These are phyloP conservation scores for Stigmatopora argus DNA, from an alignment of 2,113 vertebrate genomes.

Conservation along the genomic window DNA sequence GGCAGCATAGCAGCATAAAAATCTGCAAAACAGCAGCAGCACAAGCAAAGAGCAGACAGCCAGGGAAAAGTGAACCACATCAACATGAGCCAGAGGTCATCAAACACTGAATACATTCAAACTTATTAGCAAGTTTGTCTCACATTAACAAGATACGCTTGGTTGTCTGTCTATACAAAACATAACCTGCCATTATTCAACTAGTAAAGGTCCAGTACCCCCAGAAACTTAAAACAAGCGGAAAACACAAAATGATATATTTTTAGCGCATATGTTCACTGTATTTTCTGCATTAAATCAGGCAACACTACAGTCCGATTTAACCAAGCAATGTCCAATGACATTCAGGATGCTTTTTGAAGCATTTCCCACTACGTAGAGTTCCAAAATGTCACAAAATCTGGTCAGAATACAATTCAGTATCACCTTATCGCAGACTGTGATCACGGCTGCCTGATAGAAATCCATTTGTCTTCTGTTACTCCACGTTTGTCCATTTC, in stretches of 20 bases:
- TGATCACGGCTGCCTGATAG: slow-evolving; percentile 14
- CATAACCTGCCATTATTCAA: no score
- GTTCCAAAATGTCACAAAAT: not conserved
- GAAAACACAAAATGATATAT: not conserved
- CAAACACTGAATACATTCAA: not conserved
- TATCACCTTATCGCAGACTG: slow-evolving; percentile 5
- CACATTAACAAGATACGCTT: no score
- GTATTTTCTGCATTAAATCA: slow-evolving; percentile 6
- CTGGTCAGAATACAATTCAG: not conserved
- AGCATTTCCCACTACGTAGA: slow-evolving; percentile 5
- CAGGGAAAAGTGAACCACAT: not conserved
- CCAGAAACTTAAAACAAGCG: not conserved
- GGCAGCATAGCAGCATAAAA: not conserved
- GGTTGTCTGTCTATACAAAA: no score
- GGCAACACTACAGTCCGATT: slow-evolving; percentile 6
- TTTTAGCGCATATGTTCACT: not conserved
- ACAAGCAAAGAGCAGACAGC: not conserved
- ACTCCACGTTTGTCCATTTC: slow-evolving; percentile 30
- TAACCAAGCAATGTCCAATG: not conserved
- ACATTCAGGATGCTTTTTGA: slow-evolving; percentile 3
- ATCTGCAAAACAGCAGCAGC: not conserved
- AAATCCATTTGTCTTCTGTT: slow-evolving; percentile 22
- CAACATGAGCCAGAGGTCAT: not conserved
- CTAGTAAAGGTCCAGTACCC: not conserved
- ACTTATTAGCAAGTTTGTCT: no score